Evolutionary conservation across 2,113 vertebrate species (phyloP).

Genomic region (Plestiodon gilberti): DNA sequence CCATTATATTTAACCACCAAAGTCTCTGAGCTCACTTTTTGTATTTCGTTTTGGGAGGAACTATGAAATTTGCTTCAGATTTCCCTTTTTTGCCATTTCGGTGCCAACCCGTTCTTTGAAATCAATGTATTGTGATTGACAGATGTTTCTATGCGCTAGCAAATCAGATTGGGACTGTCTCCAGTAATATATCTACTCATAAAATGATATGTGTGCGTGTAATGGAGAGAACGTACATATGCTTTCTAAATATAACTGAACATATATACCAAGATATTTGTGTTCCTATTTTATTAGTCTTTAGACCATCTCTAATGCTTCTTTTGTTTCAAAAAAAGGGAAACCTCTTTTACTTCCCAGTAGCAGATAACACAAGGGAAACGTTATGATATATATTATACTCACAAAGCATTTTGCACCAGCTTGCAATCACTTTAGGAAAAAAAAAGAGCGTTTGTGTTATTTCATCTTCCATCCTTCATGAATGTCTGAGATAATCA

Average conservation of each 20-base stretch:
- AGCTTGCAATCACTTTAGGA: constrained; percentile 69
- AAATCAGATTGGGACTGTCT: constrained; percentile 35
- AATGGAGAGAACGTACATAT: neutral
- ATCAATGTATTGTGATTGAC: constrained; percentile 32
- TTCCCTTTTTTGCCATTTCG: neutral
- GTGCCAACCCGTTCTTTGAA: neutral
- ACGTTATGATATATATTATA: constrained; percentile 48
- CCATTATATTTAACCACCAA: no score
- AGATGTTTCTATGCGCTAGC: constrained; percentile 24
- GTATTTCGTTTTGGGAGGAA: constrained; percentile 35
- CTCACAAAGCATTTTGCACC: constrained; percentile 65
- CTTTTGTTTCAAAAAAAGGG: constrained; percentile 57
- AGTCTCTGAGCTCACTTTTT: no score
- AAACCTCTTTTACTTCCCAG: constrained; percentile 40
- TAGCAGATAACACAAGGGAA: constrained; percentile 47
- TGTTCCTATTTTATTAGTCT: constrained; percentile 44
- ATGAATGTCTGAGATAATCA: constrained; percentile 72
- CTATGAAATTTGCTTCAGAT: constrained; percentile 52
- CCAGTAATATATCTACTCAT: constrained; percentile 33
- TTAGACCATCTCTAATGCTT: constrained; percentile 41
- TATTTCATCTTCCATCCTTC: constrained; percentile 72
- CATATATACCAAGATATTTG: constrained; percentile 34
- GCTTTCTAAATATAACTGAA: constrained; percentile 26
- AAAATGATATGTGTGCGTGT: constrained; percentile 11
- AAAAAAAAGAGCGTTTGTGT: constrained; percentile 42